Percentiles rank a stretch among this genome's conserved stretches.
These are phyloP conservation scores for Lota lota DNA, from an alignment of 2,113 vertebrate species.

Conservation along the genomic window DNA sequence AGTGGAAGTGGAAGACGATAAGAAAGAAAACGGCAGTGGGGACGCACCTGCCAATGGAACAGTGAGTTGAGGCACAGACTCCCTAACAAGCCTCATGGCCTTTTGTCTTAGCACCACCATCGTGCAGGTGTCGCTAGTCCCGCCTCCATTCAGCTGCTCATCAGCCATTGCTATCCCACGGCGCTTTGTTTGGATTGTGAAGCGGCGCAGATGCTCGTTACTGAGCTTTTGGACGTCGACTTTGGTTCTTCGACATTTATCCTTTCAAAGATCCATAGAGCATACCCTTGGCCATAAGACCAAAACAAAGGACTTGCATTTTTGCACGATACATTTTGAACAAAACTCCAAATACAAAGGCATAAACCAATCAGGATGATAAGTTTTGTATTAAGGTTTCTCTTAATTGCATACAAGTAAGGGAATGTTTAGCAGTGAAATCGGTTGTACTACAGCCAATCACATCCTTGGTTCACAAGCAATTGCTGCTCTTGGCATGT, in stretches of 20 bases:
- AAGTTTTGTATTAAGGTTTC: no score
- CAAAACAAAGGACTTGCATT: no score
- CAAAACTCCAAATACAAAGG: no score
- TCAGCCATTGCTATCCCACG: constrained; percentile 23
- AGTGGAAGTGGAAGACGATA: constrained; percentile 57
- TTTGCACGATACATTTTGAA: no score
- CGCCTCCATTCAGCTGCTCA: constrained; percentile 39
- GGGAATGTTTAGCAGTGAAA: no score
- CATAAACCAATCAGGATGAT: no score
- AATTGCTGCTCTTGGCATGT: background rate
- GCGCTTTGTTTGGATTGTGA: constrained; percentile 74
- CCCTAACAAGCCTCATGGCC: constrained; percentile 56
- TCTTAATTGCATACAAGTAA: no score
- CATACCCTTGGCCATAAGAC: no score
- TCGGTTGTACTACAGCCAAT: no score
- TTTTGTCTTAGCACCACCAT: constrained; percentile 68
- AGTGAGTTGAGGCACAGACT: constrained; percentile 62
- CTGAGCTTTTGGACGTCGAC: constrained; percentile 24
- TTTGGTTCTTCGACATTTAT: constrained; percentile 31
- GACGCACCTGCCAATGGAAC: constrained; percentile 80
- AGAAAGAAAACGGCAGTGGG: constrained; percentile 63
- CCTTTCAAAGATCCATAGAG: background rate
- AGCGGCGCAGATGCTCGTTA: constrained; percentile 69
- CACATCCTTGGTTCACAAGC: no score
- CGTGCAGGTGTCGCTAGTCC: constrained; percentile 72